Conservation (phyloP, 2,113 vertebrate genomes). For the Vireo altiloquus region DNA sequence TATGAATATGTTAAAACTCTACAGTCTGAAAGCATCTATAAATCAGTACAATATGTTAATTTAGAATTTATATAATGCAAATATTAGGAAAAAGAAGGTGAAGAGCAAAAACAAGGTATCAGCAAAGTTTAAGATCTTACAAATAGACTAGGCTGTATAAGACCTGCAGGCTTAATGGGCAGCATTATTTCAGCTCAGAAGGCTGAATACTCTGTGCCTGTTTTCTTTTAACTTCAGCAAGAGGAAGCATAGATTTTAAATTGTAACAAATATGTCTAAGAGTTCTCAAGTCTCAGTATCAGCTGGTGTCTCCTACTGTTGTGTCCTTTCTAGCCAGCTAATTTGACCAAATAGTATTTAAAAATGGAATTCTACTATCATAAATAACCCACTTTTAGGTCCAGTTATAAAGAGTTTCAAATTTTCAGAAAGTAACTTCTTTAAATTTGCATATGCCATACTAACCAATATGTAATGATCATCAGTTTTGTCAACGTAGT, state of each 20-base stretch:
- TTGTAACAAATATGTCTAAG: background rate
- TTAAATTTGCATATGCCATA: background rate
- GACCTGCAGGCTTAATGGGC: background rate
- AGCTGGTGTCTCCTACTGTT: background rate
- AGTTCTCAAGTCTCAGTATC: background rate
- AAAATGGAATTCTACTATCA: background rate
- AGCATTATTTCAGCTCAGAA: background rate
- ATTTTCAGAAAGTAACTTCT: background rate
- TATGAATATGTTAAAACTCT: background rate
- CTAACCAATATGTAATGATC: background rate
- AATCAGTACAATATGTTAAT: background rate
- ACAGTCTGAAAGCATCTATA: background rate
- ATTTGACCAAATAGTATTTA: background rate
- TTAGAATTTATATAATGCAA: background rate
- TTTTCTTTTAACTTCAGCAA: background rate
- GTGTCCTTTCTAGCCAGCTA: background rate
- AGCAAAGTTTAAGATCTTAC: background rate
- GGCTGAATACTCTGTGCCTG: background rate
- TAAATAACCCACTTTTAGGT: background rate
- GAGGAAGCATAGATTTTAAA: background rate
- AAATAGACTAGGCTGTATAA: background rate
- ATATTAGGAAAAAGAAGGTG: background rate
- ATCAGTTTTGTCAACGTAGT: background rate
- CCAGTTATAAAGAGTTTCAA: background rate
- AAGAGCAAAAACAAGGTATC: background rate